A percentile compares a stretch with the other conserved stretches of the same genome.
phyloP scores from a whole-genome alignment of 1,140 invertebrate genomes.

The Habropoda laboriosa region DNA sequence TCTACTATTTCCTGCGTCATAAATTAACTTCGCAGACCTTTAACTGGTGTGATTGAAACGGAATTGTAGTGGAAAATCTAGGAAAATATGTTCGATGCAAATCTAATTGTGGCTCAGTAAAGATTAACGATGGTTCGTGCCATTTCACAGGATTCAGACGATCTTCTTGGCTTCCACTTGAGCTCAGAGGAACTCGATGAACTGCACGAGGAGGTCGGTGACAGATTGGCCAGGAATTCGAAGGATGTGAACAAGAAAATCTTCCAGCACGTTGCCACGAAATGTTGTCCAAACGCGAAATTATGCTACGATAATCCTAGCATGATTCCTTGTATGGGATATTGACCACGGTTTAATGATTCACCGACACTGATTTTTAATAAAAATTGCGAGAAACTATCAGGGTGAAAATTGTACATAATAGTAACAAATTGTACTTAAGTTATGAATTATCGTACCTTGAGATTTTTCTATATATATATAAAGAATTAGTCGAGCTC shows the following conservation, averaged over 20 bases:
- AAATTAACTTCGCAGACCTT: too few species aligned
- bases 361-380: background rate
- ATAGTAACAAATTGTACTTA: background rate
- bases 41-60: too few species aligned
- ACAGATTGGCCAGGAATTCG: constrained; percentile 5
- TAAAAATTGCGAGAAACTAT: background rate
- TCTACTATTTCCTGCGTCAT: too few species aligned
- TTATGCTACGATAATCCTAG: constrained; percentile 7
- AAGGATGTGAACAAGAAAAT: background rate
- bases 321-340: constrained; percentile 18
- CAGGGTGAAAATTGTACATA: background rate
- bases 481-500: background rate
- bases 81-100: too few species aligned
- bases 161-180: background rate
- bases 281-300: constrained; percentile 12
- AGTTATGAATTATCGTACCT: background rate
- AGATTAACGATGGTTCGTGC: too few species aligned
- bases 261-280: background rate
- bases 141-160: background rate
- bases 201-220: background rate
- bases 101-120: too few species aligned
- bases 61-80: too few species aligned
- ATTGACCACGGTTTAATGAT: background rate
- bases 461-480: background rate
- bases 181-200: constrained; percentile 1